Evolutionary conservation across 2,797 vertebrate genomes (phyloP).

Genomic region (Cottoperca gobio): DNA sequence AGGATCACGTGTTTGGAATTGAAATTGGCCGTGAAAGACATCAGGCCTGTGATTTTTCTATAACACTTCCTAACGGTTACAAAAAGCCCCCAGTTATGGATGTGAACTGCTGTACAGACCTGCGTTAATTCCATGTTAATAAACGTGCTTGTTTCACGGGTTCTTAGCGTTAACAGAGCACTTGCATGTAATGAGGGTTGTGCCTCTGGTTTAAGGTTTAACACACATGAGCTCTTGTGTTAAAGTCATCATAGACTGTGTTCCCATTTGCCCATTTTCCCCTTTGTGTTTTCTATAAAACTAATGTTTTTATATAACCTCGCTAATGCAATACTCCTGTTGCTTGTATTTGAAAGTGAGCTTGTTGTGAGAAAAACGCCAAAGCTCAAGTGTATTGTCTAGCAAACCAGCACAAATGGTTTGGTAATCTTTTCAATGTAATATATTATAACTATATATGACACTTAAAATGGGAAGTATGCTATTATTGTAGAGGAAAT

Average conservation of each 20-base stretch:
- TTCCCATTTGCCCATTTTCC: conserved; percentile 13
- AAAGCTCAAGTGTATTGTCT: conserved; percentile 58
- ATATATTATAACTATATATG: conserved; percentile 47
- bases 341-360: conserved; percentile 25
- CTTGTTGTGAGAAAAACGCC: conserved; percentile 58
- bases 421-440: conserved; percentile 36
- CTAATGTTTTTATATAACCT: conserved; percentile 18
- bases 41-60: conserved; percentile 54
- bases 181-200: conserved; percentile 69
- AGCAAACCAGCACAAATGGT: conserved; percentile 19
- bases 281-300: conserved; percentile 32
- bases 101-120: conserved; percentile 23
- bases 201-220: conserved; percentile 59
- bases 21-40: conserved; percentile 99
- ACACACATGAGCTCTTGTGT: conserved; percentile 50
- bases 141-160: conserved; percentile 67
- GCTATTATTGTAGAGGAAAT: conserved; percentile 55
- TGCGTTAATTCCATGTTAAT: conserved; percentile 39
- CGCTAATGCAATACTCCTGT: not conserved
- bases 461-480: conserved; percentile 54
- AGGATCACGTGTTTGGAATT: conserved; percentile 98
- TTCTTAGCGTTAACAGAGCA: conserved; percentile 70
- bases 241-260: conserved; percentile 51
- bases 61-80: conserved; percentile 36
- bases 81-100: conserved; percentile 33